Base-by-base conservation (phyloP, 2,888 invertebrate species). In the Nomada flava region DNA sequence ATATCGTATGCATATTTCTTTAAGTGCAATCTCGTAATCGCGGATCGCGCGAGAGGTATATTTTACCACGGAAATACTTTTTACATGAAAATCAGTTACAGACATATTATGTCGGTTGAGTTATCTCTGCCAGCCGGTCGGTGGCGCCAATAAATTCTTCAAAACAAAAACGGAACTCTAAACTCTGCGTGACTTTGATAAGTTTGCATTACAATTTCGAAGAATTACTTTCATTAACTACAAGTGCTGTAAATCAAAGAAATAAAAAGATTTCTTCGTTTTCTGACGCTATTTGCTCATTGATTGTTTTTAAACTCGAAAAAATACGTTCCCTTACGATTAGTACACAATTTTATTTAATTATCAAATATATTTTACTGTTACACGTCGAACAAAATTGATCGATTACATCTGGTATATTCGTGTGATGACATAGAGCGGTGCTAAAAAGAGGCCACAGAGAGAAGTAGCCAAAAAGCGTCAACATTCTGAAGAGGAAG, bases 401-500 rank as follows among this genome's bases (percentile, higher is more conserved):
- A 23, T 26, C 18, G 15, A 4, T 52, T 11, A 20, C 44, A 26
- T 20, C 13, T 23, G 29, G 11, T 23, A 13, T 47, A 53, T n/a
- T 63, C n/a, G 52, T 63, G 10, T 76, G 71, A 11, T 50, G 62
- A 26, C 11, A 53, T 67, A 93, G 93, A 85, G 90, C 71, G 90
- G 87, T 57, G 85, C 89, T 76, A 93, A 93, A 75, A 92, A 93
- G 75, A 91, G 93, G 86, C 92, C 93, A 84, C 91, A 91, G 69
- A 91, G 93, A 83, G 90, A 87, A 71, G 86, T 87, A 13, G 90
- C 91, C n/a, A 94, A 93, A 83, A 94, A 94, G 53, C 90, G 93
- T 55, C 90, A 93, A 65, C 93, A 93, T 76, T 92, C 93, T 2
- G 93, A 93, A 78, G 93, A 93, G 15, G 92, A 93, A 44, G 93